These are phyloP conservation scores for Drosophila navojoa DNA, from an alignment of 1,140 invertebrate species.

Conservation along the genomic window DNA sequence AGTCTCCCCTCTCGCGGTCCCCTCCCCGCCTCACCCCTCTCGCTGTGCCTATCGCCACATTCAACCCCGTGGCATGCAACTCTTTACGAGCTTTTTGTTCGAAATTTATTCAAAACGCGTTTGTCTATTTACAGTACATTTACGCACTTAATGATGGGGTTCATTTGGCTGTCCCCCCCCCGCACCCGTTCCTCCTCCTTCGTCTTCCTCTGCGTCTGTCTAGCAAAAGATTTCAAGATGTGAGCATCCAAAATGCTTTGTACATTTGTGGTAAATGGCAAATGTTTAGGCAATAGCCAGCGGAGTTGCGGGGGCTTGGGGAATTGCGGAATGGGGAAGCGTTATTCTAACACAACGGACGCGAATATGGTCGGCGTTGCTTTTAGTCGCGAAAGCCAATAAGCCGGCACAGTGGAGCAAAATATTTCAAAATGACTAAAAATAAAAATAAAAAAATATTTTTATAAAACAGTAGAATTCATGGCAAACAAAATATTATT, in stretches of 20 bases:
- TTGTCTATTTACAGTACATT: constrained; percentile 82
- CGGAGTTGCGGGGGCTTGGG: not conserved
- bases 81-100: constrained; percentile 53
- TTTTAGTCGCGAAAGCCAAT: constrained; percentile 22
- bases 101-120: constrained; percentile 81
- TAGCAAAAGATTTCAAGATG: constrained; percentile 76
- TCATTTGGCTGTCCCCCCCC: constrained; percentile 34
- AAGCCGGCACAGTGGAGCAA: constrained; percentile 28
- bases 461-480: not conserved
- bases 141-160: constrained; percentile 81
- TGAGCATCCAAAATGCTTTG: constrained; percentile 54
- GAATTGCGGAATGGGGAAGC: not conserved
- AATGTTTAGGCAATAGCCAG: not conserved
- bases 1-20: constrained; percentile 16
- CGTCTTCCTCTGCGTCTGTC: not conserved
- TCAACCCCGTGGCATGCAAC: constrained; percentile 54
- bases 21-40: not conserved
- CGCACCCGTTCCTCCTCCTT: not conserved
- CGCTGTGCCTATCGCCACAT: too few relatives aligned
- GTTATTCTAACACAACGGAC: not conserved
- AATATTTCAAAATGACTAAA: not conserved
- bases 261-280: constrained; percentile 50
- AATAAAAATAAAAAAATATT: not conserved
- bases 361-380: constrained; percentile 25
- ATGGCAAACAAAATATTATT: too few relatives aligned